Evolutionary conservation across 1,140 invertebrate species (phyloP).

Genomic region (Propsilocerus akamusi): DNA sequence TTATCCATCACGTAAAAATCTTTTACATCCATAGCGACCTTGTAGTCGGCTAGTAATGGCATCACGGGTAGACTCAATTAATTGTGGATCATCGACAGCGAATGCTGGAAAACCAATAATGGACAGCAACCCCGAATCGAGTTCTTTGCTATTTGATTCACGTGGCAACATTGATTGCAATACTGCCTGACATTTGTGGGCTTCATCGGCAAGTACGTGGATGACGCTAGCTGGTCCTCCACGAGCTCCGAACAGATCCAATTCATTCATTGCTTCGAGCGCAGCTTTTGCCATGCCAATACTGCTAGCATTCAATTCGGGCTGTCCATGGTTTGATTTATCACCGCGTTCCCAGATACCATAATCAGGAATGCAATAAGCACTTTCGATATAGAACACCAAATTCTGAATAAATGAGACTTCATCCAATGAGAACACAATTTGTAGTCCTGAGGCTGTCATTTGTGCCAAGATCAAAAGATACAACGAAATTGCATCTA

Average conservation of each 20-base stretch:
- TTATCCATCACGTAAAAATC: conserved; percentile 96
- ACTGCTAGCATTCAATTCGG: conserved; percentile 95
- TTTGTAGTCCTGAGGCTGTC: conserved; percentile 94
- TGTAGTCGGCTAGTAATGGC: conserved; percentile 70
- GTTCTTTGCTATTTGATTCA: conserved; percentile 96
- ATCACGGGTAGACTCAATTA: conserved; percentile 74
- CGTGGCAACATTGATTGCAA: conserved; percentile 94
- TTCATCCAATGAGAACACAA: conserved; percentile 92
- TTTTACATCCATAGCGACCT: conserved; percentile 88
- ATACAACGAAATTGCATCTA: conserved; percentile 88
- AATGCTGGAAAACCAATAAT: conserved; percentile 98
- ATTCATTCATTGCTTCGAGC: conserved; percentile 94
- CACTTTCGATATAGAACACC: conserved; percentile 96
- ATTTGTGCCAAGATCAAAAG: conserved; percentile 94
- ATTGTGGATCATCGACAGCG: conserved; percentile 85
- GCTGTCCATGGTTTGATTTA: conserved; percentile 97
- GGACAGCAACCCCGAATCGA: conserved; percentile 84
- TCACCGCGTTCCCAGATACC: conserved; percentile 99
- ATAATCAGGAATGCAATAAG: conserved; percentile 96
- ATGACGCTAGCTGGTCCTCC: conserved; percentile 92
- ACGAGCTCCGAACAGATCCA: conserved; percentile 93
- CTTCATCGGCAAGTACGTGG: conserved; percentile 95
- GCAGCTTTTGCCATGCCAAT: conserved; percentile 96
- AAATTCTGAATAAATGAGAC: conserved; percentile 96
- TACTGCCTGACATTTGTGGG: conserved; percentile 96